A percentile compares a stretch with the other conserved stretches of the same genome.
Conservation (phyloP, 2,113 vertebrate species). For the Phrynocephalus versicolor region DNA sequence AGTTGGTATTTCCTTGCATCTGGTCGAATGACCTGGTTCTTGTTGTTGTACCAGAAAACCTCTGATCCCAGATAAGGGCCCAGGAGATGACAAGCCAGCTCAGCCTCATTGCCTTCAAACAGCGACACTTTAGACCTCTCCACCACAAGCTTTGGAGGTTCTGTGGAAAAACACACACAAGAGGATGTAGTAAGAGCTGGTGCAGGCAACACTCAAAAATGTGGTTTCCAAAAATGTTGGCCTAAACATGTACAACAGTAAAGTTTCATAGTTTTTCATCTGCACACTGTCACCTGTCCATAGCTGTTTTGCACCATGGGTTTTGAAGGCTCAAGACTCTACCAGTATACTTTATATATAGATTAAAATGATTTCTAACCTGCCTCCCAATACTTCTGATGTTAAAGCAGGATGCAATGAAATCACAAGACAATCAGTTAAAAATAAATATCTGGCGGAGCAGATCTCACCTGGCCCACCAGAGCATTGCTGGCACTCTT, state of each 20-base stretch:
- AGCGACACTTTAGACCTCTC: conserved; percentile 76
- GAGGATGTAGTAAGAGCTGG: background rate
- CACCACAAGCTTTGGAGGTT: conserved; percentile 79
- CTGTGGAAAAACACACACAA: conserved; percentile 56
- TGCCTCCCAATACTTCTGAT: background rate
- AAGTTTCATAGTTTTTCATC: background rate
- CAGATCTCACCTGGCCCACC: no score
- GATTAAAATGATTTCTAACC: background rate
- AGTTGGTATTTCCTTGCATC: conserved; percentile 77
- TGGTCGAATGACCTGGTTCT: conserved; percentile 64
- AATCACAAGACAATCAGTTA: background rate
- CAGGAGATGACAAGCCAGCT: conserved; percentile 79
- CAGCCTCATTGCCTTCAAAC: conserved; percentile 81
- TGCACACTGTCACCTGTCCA: background rate
- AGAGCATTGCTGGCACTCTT: no score
- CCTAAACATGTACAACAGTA: background rate
- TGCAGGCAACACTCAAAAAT: background rate
- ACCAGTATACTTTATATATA: background rate
- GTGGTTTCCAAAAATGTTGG: background rate
- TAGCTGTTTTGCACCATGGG: background rate
- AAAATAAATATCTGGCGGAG: background rate
- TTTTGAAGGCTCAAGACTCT: background rate
- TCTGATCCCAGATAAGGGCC: conserved; percentile 67
- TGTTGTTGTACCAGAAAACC: conserved; percentile 84
- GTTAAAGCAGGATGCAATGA: background rate